Base-by-base conservation (phyloP, 2,888 invertebrate genomes). In the Hydriomena furcata region DNA sequence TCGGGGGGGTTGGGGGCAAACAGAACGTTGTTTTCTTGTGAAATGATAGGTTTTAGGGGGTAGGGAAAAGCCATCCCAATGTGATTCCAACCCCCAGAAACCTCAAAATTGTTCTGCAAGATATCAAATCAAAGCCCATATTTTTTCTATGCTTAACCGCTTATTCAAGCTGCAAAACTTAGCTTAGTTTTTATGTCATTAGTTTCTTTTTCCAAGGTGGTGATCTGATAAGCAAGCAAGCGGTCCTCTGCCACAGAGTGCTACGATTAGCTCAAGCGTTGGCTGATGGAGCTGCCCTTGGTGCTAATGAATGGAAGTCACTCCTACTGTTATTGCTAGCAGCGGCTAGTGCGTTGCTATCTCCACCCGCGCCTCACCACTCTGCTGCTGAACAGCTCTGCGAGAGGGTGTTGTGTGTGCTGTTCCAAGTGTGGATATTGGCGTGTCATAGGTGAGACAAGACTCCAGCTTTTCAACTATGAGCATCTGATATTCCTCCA, bases 311-410 rank as follows among this genome's bases (percentile, higher is more conserved):
- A 5, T 99, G 99, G 99, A 95, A 97, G 72, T 93, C 96, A 1
- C 81, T 99, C 25, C 90, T 99, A 36, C 87, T 97, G 50, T 96
- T 99, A 82, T 91, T 99, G 58, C 90, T 99, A 53, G 76, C 84
- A 0, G 88, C 98, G 24, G 98, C 98, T 72, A 96, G 98, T 63
- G 96, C 97, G 5, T 90, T 99, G 27, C 91, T 99, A 52, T 95
- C 98, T 1, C 98, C 98, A 13, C 98, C 99, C 4, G 96, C 96
- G 3, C 95, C 97, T 21, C 96, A 96, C 85, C 98, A 98, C 83
- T 96, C 98, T 71, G 97, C 97, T n/a, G 97, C 97, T 0, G 98
- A 98, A 78, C 98, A 98, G 77, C 91, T 99, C 32, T 98, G 98
- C 77, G 98, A 98, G 80, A 91, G 99, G 24, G 97, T 99, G 41